Percentiles rank a stretch among this genome's conserved stretches.
Conservation (phyloP, 2,797 vertebrate species). For the Leptoclinus maculatus region DNA sequence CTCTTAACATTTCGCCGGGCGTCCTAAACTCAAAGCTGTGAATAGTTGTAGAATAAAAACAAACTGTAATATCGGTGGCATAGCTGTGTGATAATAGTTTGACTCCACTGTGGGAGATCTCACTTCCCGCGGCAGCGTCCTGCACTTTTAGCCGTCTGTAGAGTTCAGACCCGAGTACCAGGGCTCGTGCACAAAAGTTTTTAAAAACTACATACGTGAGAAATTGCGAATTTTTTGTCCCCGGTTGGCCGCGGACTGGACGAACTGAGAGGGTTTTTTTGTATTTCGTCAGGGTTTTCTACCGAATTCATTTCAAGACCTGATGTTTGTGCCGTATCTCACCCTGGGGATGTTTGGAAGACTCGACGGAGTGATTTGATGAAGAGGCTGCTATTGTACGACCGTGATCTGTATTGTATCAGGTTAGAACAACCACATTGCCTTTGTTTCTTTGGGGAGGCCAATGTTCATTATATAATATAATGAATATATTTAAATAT, state of each 20-base stretch:
- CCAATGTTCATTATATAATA: conserved; percentile 29
- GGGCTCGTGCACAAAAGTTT: conserved; percentile 12
- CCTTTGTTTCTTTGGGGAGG: conserved; percentile 59
- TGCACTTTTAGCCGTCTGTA: conserved; percentile 25
- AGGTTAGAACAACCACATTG: conserved; percentile 58
- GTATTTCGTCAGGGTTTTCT: conserved; percentile 64
- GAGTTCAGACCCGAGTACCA: conserved; percentile 30
- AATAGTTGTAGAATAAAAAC: conserved; percentile 52
- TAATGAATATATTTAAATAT: conserved; percentile 26
- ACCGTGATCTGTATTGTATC: conserved; percentile 45
- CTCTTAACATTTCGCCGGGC: conserved; percentile 44
- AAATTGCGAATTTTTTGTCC: not conserved
- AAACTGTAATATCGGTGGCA: conserved; percentile 22
- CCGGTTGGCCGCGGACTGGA: conserved; percentile 17
- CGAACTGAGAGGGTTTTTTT: conserved; percentile 28
- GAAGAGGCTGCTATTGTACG: conserved; percentile 47
- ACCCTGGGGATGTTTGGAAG: conserved; percentile 25
- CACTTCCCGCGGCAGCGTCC: not conserved
- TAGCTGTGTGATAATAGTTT: not conserved
- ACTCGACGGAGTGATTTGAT: conserved; percentile 31
- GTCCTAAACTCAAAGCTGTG: conserved; percentile 75
- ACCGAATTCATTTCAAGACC: conserved; percentile 48
- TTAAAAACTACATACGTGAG: conserved; percentile 17
- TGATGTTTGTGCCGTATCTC: conserved; percentile 34
- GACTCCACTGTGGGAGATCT: conserved; percentile 20